Conservation (phyloP, 2,113 vertebrate genomes). For the Prionailurus viverrinus region DNA sequence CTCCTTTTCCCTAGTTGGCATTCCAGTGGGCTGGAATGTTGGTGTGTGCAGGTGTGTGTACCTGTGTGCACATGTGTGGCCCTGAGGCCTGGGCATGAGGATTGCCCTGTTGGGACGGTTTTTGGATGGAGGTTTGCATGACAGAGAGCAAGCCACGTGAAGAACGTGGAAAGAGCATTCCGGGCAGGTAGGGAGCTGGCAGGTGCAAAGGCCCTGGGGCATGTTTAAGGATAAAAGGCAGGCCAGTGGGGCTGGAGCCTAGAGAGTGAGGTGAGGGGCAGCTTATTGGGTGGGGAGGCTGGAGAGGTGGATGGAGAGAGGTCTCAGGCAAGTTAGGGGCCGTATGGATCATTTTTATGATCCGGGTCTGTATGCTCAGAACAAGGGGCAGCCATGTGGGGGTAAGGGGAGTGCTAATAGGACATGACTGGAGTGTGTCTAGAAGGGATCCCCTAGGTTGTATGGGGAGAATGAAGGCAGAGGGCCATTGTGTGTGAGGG, state of each 20-base stretch:
- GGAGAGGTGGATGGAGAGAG: background rate
- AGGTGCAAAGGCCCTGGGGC: background rate
- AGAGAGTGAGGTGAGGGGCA: too few relatives aligned
- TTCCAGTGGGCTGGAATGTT: background rate
- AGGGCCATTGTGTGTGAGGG: background rate
- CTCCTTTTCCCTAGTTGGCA: background rate
- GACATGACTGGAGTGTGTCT: background rate
- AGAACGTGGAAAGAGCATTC: background rate
- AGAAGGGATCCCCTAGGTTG: background rate
- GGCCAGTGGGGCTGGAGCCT: background rate
- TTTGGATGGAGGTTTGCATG: background rate
- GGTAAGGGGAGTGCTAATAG: background rate
- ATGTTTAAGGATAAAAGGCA: background rate
- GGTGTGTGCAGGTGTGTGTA: fast-evolving
- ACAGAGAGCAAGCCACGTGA: background rate
- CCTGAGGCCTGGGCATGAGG: background rate
- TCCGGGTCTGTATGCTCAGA: background rate
- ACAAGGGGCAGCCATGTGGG: background rate
- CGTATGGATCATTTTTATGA: background rate
- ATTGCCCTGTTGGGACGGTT: background rate
- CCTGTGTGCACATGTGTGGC: fast-evolving
- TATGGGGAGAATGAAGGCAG: background rate
- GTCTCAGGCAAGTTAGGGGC: background rate
- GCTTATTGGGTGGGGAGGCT: background rate
- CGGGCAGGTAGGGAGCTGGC: background rate